Base-by-base conservation (phyloP, 1,140 invertebrate species). In the Orchestia grillus region DNA sequence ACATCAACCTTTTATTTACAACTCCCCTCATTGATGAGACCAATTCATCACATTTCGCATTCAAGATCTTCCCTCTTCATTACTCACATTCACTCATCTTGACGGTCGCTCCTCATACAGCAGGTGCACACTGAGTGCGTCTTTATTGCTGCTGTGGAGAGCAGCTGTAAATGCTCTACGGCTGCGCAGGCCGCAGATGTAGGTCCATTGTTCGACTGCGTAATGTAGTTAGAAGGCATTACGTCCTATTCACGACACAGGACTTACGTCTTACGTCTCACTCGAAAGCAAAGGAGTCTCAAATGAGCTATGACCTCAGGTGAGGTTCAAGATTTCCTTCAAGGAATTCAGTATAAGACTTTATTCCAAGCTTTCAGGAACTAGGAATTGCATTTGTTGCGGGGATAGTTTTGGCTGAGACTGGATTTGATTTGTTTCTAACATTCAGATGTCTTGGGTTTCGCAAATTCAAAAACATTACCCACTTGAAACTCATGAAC, bases 221-320 rank as follows among this genome's bases (percentile, higher is more conserved):
- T 90, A 28, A 90, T 90, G 88, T 44, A 42, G 88, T 90, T 90
- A 90, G 88, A 43, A 1, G 41, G 41, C 88, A 90, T 90, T 90
- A 90, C 15, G 88, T 90, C 43, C 88, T 36, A 90, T 90, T 90
- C 28, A 90, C 4, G 15, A 44, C 88, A 23, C 15, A 28, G 88
- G 43, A 15, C 88, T 90, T 42, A 8, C 36, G 36, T 40, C 6
- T 53, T 53, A 53, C 62, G 62, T 77, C 62, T 36, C 36, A 36
- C 28, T 77, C 15, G 28, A 1, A 28, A 15, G 1, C 62, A 3
- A 28, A 6, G 47, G 47, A 6, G 47, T 53, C 47, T 53, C 47
- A 53, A 53, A 53, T 53, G 62, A 36, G 28, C 62, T 36, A 36
- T 36, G 15, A 77, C 62, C 11, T 77, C 28, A 77, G 15, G 62